A percentile compares a stretch with the other conserved stretches of the same genome.
phyloP scores from a whole-genome alignment of 2,113 vertebrate genomes.

The Oreochromis tanganicae region DNA sequence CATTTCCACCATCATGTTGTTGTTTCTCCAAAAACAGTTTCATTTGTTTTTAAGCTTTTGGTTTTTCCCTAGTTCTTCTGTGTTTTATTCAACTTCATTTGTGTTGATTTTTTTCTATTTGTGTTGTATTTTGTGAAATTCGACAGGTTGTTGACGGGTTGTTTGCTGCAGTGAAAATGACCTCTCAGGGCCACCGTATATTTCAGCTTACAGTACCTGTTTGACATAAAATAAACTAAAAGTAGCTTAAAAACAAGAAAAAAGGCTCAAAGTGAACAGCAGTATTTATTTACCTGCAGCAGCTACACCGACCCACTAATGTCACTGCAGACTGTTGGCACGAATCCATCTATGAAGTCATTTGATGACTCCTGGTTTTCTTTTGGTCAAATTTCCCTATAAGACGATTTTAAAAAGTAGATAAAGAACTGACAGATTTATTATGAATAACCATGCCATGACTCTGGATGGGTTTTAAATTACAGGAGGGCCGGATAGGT shows the following conservation, averaged over 20 bases:
- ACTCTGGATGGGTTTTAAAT: neutral
- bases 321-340: neutral
- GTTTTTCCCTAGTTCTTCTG: rapidly evolving
- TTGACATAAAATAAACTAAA: neutral
- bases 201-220: rapidly evolving
- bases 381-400: neutral
- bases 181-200: neutral
- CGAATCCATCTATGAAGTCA: neutral
- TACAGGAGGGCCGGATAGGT: neutral
- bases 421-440: neutral
- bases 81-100: neutral
- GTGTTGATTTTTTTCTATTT: neutral
- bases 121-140: neutral
- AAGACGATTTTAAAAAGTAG: neutral
- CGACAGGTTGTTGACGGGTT: neutral
- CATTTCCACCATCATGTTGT: neutral
- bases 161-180: neutral
- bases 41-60: neutral
- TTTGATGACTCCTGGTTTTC: neutral
- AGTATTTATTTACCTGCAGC: neutral
- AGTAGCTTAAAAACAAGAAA: neutral
- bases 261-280: neutral
- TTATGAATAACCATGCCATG: neutral
- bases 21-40: neutral
- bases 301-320: neutral